phyloP scores from a whole-genome alignment of 2,888 invertebrate species.

The Abscondita cerata region DNA sequence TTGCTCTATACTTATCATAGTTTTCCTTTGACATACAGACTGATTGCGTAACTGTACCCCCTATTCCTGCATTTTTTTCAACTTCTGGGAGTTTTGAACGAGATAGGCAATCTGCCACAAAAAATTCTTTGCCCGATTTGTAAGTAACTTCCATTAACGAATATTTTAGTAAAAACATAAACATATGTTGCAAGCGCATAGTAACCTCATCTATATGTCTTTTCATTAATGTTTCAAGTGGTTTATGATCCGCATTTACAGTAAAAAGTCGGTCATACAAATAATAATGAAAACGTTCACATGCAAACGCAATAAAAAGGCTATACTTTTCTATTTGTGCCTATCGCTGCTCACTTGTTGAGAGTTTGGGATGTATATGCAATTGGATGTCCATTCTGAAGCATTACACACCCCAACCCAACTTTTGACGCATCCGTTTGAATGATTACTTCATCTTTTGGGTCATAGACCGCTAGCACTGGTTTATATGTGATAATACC shows the following conservation, averaged over 20 bases:
- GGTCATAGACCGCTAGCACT: no score
- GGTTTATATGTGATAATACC: not conserved
- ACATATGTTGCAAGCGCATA: conserved; percentile 44
- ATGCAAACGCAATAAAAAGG: not conserved
- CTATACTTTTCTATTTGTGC: conserved; percentile 5
- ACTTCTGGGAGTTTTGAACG: no score
- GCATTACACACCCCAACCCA: conserved; percentile 1
- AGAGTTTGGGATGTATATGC: not conserved
- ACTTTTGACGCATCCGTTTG: no score
- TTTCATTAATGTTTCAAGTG: conserved; percentile 50
- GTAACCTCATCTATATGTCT: conserved; percentile 46
- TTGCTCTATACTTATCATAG: no score
- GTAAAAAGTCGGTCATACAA: conserved; percentile 43
- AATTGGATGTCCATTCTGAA: conserved; percentile 1
- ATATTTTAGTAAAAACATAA: conserved; percentile 29
- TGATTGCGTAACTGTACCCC: no score
- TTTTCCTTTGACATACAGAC: no score
- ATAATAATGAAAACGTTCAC: conserved; percentile 46
- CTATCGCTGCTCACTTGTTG: not conserved
- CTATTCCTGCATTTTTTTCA: no score
- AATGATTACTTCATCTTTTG: not conserved
- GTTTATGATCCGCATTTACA: conserved; percentile 47
- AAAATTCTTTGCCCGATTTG: no score
- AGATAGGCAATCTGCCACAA: no score
- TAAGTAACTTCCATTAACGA: not conserved